Evolutionary conservation across 37 sponge, comb jelly and placozoan genomes (phyloP).

Genomic region (Crambe crambe): DNA sequence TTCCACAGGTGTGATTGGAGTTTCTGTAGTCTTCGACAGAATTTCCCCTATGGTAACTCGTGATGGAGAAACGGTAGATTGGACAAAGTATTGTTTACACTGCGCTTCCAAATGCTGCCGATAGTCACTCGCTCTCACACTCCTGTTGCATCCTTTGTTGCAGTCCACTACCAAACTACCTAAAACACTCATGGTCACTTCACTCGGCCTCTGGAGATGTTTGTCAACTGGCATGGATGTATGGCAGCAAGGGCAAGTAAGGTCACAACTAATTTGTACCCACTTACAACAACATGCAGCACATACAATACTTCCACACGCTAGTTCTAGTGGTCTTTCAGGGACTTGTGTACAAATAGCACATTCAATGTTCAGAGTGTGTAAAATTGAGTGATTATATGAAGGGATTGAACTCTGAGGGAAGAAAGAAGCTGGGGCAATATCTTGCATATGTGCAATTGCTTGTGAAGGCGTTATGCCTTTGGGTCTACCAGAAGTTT

Average conservation of each 20-base stretch:
- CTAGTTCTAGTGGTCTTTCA: not conserved
- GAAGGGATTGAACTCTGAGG: not conserved
- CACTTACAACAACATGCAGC: conserved; percentile 9
- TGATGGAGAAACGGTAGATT: too few relatives aligned
- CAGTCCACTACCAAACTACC: not conserved
- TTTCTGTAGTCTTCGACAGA: conserved; percentile 1
- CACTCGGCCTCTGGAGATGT: not conserved
- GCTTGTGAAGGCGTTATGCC: not conserved
- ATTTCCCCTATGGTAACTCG: not conserved
- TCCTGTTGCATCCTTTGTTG: not conserved
- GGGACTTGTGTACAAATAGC: not conserved
- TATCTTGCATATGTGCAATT: not conserved
- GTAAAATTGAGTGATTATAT: not conserved
- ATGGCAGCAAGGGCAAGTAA: conserved; percentile 32
- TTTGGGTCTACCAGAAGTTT: too few relatives aligned
- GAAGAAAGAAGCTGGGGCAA: not conserved
- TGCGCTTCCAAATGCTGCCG: not conserved
- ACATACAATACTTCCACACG: conserved; percentile 10
- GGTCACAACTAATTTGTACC: not conserved
- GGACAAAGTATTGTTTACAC: not conserved
- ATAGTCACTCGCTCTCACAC: not conserved
- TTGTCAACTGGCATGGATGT: not conserved
- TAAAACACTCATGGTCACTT: not conserved
- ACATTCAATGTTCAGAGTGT: not conserved
- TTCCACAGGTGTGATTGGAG: not conserved